phyloP scores from a whole-genome alignment of 2,797 vertebrate genomes.

The Aythya fuligula region DNA sequence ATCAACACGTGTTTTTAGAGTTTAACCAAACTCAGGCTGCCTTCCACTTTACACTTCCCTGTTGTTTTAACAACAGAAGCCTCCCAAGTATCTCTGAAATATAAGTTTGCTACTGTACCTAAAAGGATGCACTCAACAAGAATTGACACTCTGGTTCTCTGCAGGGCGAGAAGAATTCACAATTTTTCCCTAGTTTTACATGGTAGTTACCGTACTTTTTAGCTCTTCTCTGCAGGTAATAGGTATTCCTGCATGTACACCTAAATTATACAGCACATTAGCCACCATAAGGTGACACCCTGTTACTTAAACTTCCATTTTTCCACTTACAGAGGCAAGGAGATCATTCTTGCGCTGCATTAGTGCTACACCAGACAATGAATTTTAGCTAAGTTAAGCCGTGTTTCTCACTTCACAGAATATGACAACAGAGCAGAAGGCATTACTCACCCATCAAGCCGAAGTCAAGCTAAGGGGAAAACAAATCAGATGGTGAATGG shows the following conservation, averaged over 20 bases:
- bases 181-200: background rate
- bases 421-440: background rate
- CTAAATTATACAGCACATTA: rapidly evolving
- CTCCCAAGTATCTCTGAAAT: background rate
- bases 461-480: background rate
- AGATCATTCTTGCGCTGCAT: background rate
- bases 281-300: background rate
- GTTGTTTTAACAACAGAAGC: background rate
- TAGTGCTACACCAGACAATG: rapidly evolving
- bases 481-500: rapidly evolving
- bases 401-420: background rate
- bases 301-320: background rate
- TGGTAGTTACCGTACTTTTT: rapidly evolving
- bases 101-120: rapidly evolving
- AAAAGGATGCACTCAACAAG: background rate
- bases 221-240: rapidly evolving
- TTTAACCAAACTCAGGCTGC: background rate
- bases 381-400: background rate
- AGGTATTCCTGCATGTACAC: background rate
- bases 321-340: background rate
- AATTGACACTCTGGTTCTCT: background rate
- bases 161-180: background rate
- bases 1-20: background rate
- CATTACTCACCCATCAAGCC: background rate
- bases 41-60: background rate